These are phyloP conservation scores for Megastigmus dorsalis DNA, from an alignment of 2,888 invertebrate genomes.

Conservation along the genomic window DNA sequence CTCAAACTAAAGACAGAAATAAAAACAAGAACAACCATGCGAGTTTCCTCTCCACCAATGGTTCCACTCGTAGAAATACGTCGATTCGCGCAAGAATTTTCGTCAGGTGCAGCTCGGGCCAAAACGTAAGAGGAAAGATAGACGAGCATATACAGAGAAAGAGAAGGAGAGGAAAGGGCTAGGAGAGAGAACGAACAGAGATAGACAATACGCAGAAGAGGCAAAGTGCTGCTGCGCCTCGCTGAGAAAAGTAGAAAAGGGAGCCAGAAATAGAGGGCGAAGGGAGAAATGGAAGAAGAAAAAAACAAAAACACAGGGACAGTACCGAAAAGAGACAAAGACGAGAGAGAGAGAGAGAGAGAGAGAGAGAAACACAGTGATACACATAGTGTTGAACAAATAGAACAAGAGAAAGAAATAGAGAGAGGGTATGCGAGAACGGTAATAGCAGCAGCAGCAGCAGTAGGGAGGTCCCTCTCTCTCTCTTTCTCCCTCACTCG, in stretches of 20 bases:
- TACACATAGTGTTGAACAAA: neutral
- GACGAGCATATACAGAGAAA: neutral
- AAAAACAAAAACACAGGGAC: neutral
- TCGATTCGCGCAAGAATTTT: neutral
- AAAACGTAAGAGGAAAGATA: neutral
- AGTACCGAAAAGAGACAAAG: neutral
- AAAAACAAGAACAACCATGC: no score
- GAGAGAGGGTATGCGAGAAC: neutral
- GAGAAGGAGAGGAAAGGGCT: neutral
- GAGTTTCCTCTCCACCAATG: no score
- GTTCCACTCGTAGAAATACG: neutral
- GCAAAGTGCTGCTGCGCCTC: no score
- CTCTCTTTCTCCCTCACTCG: neutral
- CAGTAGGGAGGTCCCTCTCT: neutral
- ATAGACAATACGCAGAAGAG: no score
- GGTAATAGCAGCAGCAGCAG: neutral
- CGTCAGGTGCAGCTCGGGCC: neutral
- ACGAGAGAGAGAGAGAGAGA: neutral
- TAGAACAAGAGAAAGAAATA: neutral
- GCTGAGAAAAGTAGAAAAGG: conserved; percentile 1
- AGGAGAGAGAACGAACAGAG: neutral
- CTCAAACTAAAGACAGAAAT: no score
- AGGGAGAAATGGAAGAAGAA: neutral
- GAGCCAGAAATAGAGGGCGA: neutral
- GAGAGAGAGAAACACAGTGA: neutral